Evolutionary conservation across 2,888 invertebrate species (phyloP), one percentile per base, ranked within the genome.

Genomic region (Omphaloscelis lunosa): DNA sequence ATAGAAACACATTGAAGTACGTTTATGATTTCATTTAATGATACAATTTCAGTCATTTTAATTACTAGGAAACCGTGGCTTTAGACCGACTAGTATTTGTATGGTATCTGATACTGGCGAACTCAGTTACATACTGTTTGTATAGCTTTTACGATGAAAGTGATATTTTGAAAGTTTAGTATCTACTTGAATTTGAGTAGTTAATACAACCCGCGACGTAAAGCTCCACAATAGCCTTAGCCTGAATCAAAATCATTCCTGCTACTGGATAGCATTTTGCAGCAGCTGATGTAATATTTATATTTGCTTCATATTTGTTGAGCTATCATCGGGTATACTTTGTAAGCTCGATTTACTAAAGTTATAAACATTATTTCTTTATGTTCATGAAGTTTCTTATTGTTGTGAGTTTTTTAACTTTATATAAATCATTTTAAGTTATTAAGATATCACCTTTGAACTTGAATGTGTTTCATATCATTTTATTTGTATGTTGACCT

Each of bases 1-100:
- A 80, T 69, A 79, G 73, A 83, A 72, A 80, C 69, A 76, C 72
- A 75, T 75, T 72, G 29, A 65, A 73, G 74, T 58, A 41, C 23
- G 29, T 6, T 11, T 45, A 61, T 61, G 17, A 74, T 8, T 48
- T 73, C 9, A 66, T 29, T 27, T 27, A 15, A 29, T 23, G 15
- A 51, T 53, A 67, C 8, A 23, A 8, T 66, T 48, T 29, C 5
- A 29, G 23, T 17, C 34, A 29, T 23, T 29, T 29, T 48, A 48
- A 29, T 6, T 23, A 3, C 12, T 1, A 23, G 8, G 9, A n/a
- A 41, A 9, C 15, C 23, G n/a, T 39, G n/a, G n/a, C 39, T 9
- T 27, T 41, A 41, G 6, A 45, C 20, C n/a, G 27, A n/a, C 20
- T 27, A 27, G 1, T 20, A 41, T 41, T 41, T 63, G n/a, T 41